phyloP scores from a whole-genome alignment of 2,888 invertebrate species.

The Aporophyla nigra region DNA sequence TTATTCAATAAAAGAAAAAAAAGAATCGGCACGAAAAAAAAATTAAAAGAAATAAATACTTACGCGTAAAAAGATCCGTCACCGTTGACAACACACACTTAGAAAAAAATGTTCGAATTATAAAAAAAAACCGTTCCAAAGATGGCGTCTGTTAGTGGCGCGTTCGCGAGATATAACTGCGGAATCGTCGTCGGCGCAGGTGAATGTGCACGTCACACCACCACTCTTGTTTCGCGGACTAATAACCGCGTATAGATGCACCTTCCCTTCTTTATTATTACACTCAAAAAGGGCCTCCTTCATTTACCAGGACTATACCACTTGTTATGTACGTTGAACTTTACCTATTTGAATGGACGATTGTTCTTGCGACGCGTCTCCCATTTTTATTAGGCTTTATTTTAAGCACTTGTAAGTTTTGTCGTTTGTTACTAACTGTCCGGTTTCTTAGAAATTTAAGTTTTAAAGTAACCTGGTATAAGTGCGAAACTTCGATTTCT shows the following conservation, averaged over 20 bases:
- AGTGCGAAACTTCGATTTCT: background rate
- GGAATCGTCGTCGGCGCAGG: constrained; percentile 84
- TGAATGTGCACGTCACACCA: constrained; percentile 86
- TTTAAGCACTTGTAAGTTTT: constrained; percentile 62
- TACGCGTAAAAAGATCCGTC: constrained; percentile 70
- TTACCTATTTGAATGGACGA: constrained; percentile 83
- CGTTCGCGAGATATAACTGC: constrained; percentile 83
- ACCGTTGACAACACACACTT: constrained; percentile 81
- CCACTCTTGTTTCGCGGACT: constrained; percentile 86
- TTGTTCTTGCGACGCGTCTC: constrained; percentile 79
- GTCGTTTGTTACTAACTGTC: constrained; percentile 43
- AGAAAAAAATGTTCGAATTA: constrained; percentile 68
- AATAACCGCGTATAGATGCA: constrained; percentile 76
- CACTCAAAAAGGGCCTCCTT: constrained; percentile 74
- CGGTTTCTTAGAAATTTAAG: constrained; percentile 23
- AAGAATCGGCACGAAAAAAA: background rate
- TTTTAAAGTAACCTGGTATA: constrained; percentile 3
- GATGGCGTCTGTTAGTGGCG: constrained; percentile 72
- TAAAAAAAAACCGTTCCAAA: constrained; percentile 69
- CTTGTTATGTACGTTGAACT: constrained; percentile 88
- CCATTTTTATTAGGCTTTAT: constrained; percentile 78
- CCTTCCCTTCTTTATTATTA: constrained; percentile 71
- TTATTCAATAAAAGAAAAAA: background rate
- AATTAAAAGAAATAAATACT: constrained; percentile 61
- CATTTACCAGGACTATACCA: constrained; percentile 80